A percentile compares a stretch with the other conserved stretches of the same genome.
Evolutionary conservation across 1,140 invertebrate genomes (phyloP).

Genomic region (Ganaspis sp.): DNA sequence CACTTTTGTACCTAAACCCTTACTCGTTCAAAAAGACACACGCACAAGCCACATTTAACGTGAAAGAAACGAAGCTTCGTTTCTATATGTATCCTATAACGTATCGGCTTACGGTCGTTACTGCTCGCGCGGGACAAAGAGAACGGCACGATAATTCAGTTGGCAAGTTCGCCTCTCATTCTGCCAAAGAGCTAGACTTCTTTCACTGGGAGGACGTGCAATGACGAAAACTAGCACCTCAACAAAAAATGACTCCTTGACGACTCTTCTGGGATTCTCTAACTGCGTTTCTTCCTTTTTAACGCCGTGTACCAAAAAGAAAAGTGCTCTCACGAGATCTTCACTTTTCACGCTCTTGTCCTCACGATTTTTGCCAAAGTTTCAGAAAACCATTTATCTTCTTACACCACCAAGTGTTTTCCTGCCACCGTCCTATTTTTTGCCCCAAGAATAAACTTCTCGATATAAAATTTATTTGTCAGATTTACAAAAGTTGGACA

Average conservation of each 20-base stretch:
- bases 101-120: background rate
- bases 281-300: conserved; percentile 54
- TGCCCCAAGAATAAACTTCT: too few relatives aligned
- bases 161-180: background rate
- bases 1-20: background rate
- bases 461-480: too few relatives aligned
- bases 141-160: background rate
- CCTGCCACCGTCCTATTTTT: background rate
- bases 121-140: background rate
- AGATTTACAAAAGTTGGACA: too few relatives aligned
- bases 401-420: background rate
- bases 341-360: conserved; percentile 49
- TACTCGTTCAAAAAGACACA: background rate
- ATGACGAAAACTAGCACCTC: conserved; percentile 41
- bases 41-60: background rate
- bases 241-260: conserved; percentile 46
- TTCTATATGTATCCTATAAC: background rate
- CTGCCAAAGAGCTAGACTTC: background rate
- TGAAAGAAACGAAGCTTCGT: conserved; percentile 2
- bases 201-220: background rate
- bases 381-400: background rate
- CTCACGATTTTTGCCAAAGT: background rate
- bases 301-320: conserved; percentile 46
- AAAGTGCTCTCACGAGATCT: conserved; percentile 56
- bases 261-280: conserved; percentile 56